Conservation (phyloP, 1,140 invertebrate genomes). For the Lepidurus packardi region DNA sequence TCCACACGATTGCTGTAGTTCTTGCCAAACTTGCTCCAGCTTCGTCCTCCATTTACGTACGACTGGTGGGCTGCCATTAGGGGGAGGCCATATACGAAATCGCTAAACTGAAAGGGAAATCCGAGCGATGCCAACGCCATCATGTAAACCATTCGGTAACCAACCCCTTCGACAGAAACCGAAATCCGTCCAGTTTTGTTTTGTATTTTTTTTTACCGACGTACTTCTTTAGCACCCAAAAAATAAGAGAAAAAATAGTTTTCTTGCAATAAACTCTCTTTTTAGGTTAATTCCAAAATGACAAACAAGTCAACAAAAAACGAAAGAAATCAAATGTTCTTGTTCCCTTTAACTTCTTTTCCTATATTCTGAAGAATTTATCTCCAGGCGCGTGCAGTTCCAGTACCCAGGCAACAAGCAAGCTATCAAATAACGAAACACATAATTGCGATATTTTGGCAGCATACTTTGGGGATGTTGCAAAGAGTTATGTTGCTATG, state of each 20-base stretch:
- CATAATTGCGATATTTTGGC: not conserved
- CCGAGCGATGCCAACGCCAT: not conserved
- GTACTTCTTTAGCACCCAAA: not conserved
- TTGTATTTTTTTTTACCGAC: no score
- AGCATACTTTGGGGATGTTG: no score
- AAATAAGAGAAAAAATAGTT: not conserved
- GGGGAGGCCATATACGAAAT: slow-evolving; percentile 12
- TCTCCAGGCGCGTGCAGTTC: not conserved
- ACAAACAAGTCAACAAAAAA: not conserved
- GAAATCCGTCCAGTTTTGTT: no score
- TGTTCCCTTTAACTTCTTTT: not conserved
- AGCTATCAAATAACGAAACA: not conserved
- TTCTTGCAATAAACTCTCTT: not conserved
- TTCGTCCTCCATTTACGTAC: slow-evolving; percentile 15
- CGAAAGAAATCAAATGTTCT: not conserved
- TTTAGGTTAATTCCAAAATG: not conserved
- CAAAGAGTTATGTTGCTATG: no score
- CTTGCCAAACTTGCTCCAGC: slow-evolving; percentile 17
- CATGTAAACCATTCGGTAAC: not conserved
- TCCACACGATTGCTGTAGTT: not conserved
- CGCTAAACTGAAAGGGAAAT: slow-evolving; percentile 2
- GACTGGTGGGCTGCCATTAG: slow-evolving; percentile 8
- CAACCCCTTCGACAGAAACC: not conserved
- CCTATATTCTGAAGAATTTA: not conserved
- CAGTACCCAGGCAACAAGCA: not conserved